phyloP scores from a whole-genome alignment of 2,113 vertebrate genomes.

The Hypomesus transpacificus region DNA sequence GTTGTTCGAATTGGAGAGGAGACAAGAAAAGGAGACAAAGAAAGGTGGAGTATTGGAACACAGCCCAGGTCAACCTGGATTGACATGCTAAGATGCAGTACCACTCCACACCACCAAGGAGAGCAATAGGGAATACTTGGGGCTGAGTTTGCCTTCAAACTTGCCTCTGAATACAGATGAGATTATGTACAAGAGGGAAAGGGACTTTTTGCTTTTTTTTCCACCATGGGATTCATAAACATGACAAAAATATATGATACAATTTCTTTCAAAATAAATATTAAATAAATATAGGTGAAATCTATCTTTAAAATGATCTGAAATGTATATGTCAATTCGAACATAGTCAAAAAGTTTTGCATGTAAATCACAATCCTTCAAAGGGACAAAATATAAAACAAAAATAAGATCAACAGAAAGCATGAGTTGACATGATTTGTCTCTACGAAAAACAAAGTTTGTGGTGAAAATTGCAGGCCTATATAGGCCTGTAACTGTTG shows the following conservation, averaged over 20 bases:
- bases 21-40: slow-evolving; percentile 64
- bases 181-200: slow-evolving; percentile 48
- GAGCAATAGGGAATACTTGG: slow-evolving; percentile 57
- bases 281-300: slow-evolving; percentile 67
- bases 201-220: slow-evolving; percentile 38
- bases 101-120: slow-evolving; percentile 76
- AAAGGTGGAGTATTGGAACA: slow-evolving; percentile 21
- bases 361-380: slow-evolving; percentile 73
- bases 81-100: slow-evolving; percentile 74
- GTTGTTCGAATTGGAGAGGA: slow-evolving; percentile 20
- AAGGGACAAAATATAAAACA: slow-evolving; percentile 69
- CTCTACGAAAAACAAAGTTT: slow-evolving; percentile 47
- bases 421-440: slow-evolving; percentile 30
- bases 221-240: slow-evolving; percentile 43
- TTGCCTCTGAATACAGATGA: slow-evolving; percentile 39
- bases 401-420: not conserved
- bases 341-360: slow-evolving; percentile 72
- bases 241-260: slow-evolving; percentile 75
- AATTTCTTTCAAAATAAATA: slow-evolving; percentile 66
- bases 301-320: slow-evolving; percentile 61
- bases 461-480: slow-evolving; percentile 36
- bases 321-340: slow-evolving; percentile 70
- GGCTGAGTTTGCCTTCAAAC: slow-evolving; percentile 40
- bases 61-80: slow-evolving; percentile 33
- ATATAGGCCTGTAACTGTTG: slow-evolving; percentile 32